Conservation (phyloP, 2,888 invertebrate species). For the Phanerotoma sp. region DNA sequence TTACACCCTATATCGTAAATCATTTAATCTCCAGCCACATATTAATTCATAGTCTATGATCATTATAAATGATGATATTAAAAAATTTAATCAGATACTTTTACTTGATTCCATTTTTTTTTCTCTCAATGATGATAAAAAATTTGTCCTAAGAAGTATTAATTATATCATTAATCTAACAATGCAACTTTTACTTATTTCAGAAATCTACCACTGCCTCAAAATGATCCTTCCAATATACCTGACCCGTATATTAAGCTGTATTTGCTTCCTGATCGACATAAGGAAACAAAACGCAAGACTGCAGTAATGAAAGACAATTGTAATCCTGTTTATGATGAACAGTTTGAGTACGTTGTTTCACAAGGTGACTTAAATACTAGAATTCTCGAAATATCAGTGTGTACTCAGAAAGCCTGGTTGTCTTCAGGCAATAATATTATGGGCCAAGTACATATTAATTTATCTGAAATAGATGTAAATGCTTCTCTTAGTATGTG, state of each 20-base stretch:
- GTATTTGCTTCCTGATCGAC: constrained; percentile 80
- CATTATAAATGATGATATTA: no score
- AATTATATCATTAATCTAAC: constrained; percentile 18
- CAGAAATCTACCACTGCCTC: constrained; percentile 71
- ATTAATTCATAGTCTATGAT: no score
- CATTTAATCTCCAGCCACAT: no score
- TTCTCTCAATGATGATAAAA: no score
- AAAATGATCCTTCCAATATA: constrained; percentile 78
- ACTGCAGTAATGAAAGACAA: constrained; percentile 84
- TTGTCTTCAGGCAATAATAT: constrained; percentile 78
- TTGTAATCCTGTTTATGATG: constrained; percentile 89
- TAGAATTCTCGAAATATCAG: constrained; percentile 79
- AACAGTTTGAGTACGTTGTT: constrained; percentile 86
- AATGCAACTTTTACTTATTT: constrained; percentile 7
- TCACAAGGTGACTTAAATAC: constrained; percentile 77
- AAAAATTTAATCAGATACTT: no score
- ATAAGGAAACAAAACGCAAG: constrained; percentile 85
- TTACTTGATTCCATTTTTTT: no score
- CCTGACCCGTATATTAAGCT: constrained; percentile 91
- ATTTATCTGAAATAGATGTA: constrained; percentile 69
- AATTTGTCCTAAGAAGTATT: no score
- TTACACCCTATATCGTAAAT: no score
- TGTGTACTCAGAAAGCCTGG: constrained; percentile 85
- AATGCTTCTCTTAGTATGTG: no score
- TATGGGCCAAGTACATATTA: constrained; percentile 77